These are phyloP conservation scores for Suillia variegata DNA, from an alignment of 2,888 invertebrate species.

Conservation along the genomic window DNA sequence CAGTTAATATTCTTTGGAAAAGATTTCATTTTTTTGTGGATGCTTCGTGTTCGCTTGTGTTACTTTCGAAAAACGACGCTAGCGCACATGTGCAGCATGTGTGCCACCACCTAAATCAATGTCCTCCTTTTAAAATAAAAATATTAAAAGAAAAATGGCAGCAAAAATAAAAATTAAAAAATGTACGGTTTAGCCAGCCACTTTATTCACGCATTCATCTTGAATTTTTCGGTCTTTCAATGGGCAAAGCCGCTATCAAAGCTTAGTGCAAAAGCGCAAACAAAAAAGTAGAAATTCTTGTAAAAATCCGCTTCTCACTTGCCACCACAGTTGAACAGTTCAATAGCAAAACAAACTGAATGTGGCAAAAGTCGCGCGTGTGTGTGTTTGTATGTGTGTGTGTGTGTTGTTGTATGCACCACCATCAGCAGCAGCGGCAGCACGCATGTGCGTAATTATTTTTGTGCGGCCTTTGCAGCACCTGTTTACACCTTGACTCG, in stretches of 20 bases:
- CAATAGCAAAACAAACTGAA: neutral
- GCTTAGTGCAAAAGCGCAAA: too few relatives aligned
- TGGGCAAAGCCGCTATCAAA: too few relatives aligned
- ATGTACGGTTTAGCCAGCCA: too few relatives aligned
- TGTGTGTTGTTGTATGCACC: too few relatives aligned
- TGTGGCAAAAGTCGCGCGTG: neutral
- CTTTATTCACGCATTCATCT: neutral
- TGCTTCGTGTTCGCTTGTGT: too few relatives aligned
- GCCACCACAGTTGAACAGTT: neutral
- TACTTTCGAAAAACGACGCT: too few relatives aligned
- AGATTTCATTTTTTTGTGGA: neutral
- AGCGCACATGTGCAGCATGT: constrained; percentile 10
- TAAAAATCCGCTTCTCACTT: constrained; percentile 1
- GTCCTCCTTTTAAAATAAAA: constrained; percentile 13
- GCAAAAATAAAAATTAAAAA: neutral
- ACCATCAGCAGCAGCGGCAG: too few relatives aligned
- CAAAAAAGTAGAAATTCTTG: constrained; percentile 14
- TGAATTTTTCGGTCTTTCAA: neutral
- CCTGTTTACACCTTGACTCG: constrained; percentile 13
- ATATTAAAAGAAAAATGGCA: neutral
- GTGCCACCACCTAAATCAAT: constrained; percentile 17
- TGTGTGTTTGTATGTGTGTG: neutral
- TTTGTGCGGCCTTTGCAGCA: constrained; percentile 2
- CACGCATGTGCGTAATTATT: constrained; percentile 12
- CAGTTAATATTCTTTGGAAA: too few relatives aligned